phyloP scores from a whole-genome alignment of 1,140 invertebrate species.

The Oreohelix idahoensis region DNA sequence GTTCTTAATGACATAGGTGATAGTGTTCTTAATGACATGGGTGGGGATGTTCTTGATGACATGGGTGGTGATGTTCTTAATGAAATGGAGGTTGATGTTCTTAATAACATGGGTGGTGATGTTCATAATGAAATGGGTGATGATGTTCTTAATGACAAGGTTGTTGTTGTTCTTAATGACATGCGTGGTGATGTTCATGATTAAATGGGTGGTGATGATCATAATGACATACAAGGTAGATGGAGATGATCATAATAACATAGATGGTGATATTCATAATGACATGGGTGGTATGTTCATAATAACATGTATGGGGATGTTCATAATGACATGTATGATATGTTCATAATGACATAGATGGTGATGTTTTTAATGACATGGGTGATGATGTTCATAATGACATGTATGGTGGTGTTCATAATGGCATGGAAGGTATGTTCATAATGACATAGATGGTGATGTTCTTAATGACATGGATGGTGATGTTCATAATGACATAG shows the following conservation, averaged over 20 bases:
- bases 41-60: background rate
- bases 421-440: too few relatives aligned
- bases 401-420: background rate
- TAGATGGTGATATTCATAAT: background rate
- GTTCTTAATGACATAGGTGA: background rate
- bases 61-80: background rate
- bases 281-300: background rate
- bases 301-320: background rate
- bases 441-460: background rate
- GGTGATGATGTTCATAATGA: conserved; percentile 7
- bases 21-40: background rate
- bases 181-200: background rate
- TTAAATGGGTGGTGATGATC: background rate
- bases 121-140: background rate
- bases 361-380: background rate
- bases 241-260: too few relatives aligned
- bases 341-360: background rate
- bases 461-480: background rate
- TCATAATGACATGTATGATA: background rate
- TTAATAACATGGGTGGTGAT: background rate
- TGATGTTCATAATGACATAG: background rate
- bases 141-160: background rate
- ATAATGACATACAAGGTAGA: background rate
- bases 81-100: background rate
- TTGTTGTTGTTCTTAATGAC: background rate